Percentiles rank a stretch among this genome's conserved stretches.
Conservation (phyloP, 1,140 invertebrate species). For the Apis dorsata region DNA sequence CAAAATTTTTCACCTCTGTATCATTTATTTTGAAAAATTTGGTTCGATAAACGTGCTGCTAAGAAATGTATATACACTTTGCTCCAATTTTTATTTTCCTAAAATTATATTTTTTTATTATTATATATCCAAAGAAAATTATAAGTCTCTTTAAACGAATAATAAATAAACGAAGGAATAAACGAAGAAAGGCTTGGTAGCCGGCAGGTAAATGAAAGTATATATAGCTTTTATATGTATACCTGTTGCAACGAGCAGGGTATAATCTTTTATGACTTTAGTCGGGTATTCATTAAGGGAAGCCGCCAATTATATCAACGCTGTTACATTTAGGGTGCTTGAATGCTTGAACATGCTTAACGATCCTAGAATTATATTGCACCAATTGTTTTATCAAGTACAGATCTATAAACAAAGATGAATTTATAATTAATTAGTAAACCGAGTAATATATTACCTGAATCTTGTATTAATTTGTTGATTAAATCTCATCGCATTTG, state of each 20-base stretch:
- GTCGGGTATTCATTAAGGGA: constrained; percentile 64
- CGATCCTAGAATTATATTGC: constrained; percentile 20
- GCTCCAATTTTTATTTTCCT: neutral
- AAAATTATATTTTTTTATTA: neutral
- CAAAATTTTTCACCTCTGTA: neutral
- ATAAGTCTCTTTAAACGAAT: too few relatives aligned
- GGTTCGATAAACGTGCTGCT: neutral
- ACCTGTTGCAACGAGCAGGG: constrained; percentile 49
- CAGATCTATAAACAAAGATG: constrained; percentile 49
- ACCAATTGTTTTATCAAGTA: constrained; percentile 29
- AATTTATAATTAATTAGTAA: constrained; percentile 47
- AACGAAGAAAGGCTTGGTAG: constrained; percentile 30
- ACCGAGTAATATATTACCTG: neutral
- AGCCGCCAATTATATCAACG: constrained; percentile 26
- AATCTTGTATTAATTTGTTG: constrained; percentile 5
- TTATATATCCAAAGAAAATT: too few relatives aligned
- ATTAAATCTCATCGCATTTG: neutral
- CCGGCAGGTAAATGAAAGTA: constrained; percentile 43
- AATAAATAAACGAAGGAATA: too few relatives aligned
- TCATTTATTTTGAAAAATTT: constrained; percentile 19
- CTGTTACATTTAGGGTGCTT: neutral
- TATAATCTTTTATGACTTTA: constrained; percentile 69
- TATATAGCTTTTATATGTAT: constrained; percentile 28
- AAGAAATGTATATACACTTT: neutral
- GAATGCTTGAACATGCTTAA: neutral